phyloP scores from a whole-genome alignment of 2,113 vertebrate species.

The Pitta sordida region DNA sequence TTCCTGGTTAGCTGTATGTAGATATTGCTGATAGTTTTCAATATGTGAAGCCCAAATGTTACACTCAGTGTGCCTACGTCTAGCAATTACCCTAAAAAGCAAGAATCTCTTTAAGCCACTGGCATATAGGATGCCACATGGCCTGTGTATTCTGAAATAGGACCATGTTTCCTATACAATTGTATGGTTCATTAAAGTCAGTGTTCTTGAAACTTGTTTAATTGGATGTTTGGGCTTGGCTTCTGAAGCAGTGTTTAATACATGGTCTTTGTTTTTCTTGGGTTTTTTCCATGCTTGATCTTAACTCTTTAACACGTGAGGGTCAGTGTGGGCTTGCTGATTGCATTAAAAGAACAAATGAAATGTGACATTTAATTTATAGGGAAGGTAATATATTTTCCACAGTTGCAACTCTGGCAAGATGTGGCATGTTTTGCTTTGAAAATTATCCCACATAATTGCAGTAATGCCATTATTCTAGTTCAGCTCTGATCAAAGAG shows the following conservation, averaged over 20 bases:
- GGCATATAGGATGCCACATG: not conserved
- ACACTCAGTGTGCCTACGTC: rapidly evolving
- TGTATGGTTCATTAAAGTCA: not conserved
- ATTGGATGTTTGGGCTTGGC: not conserved
- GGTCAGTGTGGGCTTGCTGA: not conserved
- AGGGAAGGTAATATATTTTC: not conserved
- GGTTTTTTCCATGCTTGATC: not conserved
- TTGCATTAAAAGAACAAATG: not conserved
- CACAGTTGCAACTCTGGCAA: not conserved
- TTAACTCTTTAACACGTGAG: not conserved
- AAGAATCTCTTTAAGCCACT: not conserved
- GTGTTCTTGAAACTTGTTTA: not conserved
- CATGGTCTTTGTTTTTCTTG: not conserved
- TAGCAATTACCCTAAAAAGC: not conserved
- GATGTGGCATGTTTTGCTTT: not conserved
- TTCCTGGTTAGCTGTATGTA: not conserved
- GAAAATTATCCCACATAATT: not conserved
- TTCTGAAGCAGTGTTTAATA: not conserved
- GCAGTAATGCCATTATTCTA: not conserved
- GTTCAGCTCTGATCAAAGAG: not conserved
- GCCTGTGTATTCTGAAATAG: not conserved
- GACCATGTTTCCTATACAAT: not conserved
- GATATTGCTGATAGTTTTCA: not conserved
- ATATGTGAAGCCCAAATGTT: not conserved
- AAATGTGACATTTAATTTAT: not conserved